Percentiles rank a stretch among this genome's conserved stretches.
These are phyloP conservation scores for Drosophila orena DNA, from an alignment of 1,140 invertebrate genomes.

Conservation along the genomic window DNA sequence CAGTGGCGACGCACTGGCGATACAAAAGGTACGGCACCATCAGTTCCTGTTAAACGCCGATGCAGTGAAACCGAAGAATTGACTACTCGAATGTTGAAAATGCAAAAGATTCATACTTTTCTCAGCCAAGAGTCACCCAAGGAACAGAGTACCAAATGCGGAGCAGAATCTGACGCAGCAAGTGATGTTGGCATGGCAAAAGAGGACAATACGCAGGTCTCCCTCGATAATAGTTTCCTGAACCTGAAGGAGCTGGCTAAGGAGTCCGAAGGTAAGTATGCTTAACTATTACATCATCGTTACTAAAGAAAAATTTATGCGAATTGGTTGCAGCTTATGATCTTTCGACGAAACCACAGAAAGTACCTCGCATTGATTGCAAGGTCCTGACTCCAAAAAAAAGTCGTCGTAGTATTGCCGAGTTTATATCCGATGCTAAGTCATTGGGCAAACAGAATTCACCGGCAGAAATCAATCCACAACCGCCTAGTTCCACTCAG, in stretches of 20 bases:
- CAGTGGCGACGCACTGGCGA: conserved; percentile 80
- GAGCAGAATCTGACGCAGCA: conserved; percentile 13
- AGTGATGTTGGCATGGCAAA: neutral
- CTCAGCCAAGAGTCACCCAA: conserved; percentile 55
- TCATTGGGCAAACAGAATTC: neutral
- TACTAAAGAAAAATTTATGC: neutral
- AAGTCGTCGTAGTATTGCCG: conserved; percentile 12
- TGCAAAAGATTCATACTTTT: conserved; percentile 78
- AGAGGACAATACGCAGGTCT: neutral
- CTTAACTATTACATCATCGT: too few species aligned
- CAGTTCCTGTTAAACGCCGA: conserved; percentile 55
- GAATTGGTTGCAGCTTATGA: conserved; percentile 47
- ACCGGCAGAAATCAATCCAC: too few species aligned
- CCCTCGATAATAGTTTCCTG: conserved; percentile 41
- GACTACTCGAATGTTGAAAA: conserved; percentile 55
- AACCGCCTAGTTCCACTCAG: too few species aligned
- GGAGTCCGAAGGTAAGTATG: conserved; percentile 53
- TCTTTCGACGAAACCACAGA: conserved; percentile 29
- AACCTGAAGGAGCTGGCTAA: conserved; percentile 49
- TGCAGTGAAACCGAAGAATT: conserved; percentile 59
- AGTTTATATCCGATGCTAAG: conserved; percentile 9
- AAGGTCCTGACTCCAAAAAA: conserved; percentile 56
- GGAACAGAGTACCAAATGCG: conserved; percentile 25
- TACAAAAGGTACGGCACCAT: conserved; percentile 54
- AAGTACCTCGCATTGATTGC: conserved; percentile 48